phyloP scores from a whole-genome alignment of 2,888 invertebrate species.

The Scaptomyza flava region DNA sequence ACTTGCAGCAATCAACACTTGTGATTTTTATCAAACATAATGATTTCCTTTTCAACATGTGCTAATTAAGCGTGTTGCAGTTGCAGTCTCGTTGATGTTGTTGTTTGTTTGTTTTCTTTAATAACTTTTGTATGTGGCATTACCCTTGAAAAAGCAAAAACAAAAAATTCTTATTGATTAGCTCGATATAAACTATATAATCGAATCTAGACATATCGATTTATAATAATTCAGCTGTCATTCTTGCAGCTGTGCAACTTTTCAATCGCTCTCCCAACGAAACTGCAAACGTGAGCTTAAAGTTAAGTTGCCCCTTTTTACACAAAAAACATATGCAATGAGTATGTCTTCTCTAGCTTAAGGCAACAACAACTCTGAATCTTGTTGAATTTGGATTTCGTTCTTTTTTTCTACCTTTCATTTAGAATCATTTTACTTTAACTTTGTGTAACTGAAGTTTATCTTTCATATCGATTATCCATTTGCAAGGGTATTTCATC shows the following conservation, averaged over 20 bases:
- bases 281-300: conserved; percentile 81
- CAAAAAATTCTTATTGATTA: not conserved
- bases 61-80: conserved; percentile 65
- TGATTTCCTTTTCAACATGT: conserved; percentile 81
- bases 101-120: not conserved
- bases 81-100: conserved; percentile 3
- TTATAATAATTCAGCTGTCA: conserved; percentile 83
- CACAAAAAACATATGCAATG: not conserved
- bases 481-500: conserved; percentile 15
- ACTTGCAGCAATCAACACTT: conserved; percentile 77
- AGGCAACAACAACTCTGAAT: no score
- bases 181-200: not conserved
- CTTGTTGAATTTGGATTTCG: no score
- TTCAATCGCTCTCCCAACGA: conserved; percentile 49
- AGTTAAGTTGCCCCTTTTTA: conserved; percentile 70
- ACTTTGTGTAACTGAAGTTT: not conserved
- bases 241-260: conserved; percentile 75
- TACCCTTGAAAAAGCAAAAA: conserved; percentile 38
- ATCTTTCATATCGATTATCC: not conserved
- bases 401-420: no score
- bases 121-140: not conserved
- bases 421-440: not conserved
- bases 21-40: conserved; percentile 79
- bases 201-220: conserved; percentile 70
- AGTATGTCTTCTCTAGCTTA: no score